Conservation (phyloP, 2,797 vertebrate genomes). For the Bovichtus diacanthus region DNA sequence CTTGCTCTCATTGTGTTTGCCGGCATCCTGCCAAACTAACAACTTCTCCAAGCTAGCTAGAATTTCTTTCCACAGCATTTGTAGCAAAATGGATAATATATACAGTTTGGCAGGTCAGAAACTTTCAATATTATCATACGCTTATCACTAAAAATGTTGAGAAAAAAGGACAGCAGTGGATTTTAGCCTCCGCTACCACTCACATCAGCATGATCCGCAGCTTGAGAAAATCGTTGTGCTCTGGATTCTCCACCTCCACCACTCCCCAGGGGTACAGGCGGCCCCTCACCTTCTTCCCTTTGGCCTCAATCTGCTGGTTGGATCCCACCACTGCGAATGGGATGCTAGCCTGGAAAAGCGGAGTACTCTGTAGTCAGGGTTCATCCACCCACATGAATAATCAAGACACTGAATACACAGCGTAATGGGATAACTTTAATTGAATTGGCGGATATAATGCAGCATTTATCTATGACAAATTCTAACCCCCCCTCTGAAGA, state of each 20-base stretch:
- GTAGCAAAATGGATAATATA: not conserved
- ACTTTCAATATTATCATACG: not conserved
- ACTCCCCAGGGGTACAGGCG: conserved; percentile 98
- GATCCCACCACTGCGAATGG: conserved; percentile 97
- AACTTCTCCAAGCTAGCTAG: not conserved
- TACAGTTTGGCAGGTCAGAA: not conserved
- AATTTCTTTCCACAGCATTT: not conserved
- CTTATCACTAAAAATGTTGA: not conserved
- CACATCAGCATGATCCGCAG: conserved; percentile 98
- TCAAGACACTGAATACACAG: not conserved
- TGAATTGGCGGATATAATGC: not conserved
- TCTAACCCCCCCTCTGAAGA: not conserved
- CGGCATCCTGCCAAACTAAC: not conserved
- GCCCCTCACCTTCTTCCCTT: conserved; percentile 98
- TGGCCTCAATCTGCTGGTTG: conserved; percentile 98
- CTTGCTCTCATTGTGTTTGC: not conserved
- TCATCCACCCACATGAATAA: not conserved
- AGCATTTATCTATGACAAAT: not conserved
- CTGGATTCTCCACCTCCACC: conserved; percentile 98
- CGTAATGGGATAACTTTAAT: not conserved
- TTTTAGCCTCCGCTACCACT: conserved; percentile 60
- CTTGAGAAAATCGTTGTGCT: conserved; percentile 98
- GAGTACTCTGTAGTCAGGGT: not conserved
- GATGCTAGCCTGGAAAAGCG: conserved; percentile 90
- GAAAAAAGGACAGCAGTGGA: not conserved